A percentile compares a stretch with the other conserved stretches of the same genome.
phyloP scores from a whole-genome alignment of 2,797 vertebrate species.

The Fratercula arctica region DNA sequence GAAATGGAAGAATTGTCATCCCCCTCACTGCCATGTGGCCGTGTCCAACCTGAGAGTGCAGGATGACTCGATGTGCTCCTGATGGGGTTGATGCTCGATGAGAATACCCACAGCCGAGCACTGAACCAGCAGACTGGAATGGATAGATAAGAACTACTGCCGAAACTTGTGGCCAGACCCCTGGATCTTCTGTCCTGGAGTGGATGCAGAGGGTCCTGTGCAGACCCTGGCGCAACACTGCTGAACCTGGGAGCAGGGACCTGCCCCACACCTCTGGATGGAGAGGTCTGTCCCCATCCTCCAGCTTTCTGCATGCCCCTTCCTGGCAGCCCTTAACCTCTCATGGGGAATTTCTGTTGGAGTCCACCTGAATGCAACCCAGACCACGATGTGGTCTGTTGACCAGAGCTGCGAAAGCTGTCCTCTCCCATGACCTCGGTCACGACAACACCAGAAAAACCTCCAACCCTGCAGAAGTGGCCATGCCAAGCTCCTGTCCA shows the following conservation, averaged over 20 bases:
- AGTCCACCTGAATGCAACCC: neutral
- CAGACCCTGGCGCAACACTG: neutral
- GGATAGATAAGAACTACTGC: neutral
- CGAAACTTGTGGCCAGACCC: neutral
- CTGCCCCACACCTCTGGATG: neutral
- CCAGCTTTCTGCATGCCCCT: neutral
- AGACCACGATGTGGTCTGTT: neutral
- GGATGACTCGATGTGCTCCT: neutral
- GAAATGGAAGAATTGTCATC: neutral
- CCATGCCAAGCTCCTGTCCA: neutral
- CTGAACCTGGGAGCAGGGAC: neutral
- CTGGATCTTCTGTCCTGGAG: accelerated
- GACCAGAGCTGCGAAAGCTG: neutral
- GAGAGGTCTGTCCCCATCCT: neutral
- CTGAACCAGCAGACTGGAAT: neutral
- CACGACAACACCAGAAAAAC: neutral
- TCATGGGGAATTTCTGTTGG: neutral
- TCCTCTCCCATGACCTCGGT: neutral
- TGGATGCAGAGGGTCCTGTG: neutral
- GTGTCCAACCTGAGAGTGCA: neutral
- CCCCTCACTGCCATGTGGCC: neutral
- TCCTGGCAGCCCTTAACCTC: neutral
- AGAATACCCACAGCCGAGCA: accelerated
- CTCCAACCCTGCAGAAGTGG: neutral
- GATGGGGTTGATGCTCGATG: accelerated